Evolutionary conservation across 2,113 vertebrate genomes (phyloP).

Genomic region (Chlorodrepanis virens): DNA sequence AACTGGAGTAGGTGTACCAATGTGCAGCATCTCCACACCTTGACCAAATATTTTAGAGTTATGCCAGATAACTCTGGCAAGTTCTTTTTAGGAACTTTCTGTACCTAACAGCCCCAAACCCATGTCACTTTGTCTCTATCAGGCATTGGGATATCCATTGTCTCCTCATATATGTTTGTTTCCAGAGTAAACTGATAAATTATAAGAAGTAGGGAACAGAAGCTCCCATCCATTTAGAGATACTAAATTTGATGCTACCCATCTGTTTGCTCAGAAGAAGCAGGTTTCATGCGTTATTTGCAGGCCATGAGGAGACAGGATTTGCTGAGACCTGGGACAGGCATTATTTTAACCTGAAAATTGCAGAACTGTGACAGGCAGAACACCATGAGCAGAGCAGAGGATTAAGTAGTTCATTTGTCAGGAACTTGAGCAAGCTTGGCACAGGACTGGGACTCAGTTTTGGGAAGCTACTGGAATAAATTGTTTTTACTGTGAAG

Average conservation of each 20-base stretch:
- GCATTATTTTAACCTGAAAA: background rate
- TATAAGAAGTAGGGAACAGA: background rate
- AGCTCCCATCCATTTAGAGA: background rate
- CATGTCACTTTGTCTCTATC: background rate
- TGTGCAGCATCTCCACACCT: background rate
- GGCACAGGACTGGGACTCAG: background rate
- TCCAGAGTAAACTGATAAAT: background rate
- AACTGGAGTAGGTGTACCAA: background rate
- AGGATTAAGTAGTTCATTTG: background rate
- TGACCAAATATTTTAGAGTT: background rate
- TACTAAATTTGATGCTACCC: background rate
- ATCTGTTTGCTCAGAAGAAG: background rate
- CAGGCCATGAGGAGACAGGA: background rate
- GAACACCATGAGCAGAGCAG: background rate
- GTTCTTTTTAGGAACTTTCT: background rate
- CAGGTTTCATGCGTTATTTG: conserved; percentile 17
- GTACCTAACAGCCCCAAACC: background rate
- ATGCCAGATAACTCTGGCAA: background rate
- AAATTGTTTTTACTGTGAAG: background rate
- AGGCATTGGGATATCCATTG: background rate
- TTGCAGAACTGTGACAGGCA: background rate
- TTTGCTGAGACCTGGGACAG: background rate
- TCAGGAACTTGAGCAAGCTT: background rate
- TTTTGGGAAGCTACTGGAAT: background rate
- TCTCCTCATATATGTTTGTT: background rate